Base-by-base conservation (phyloP, 2,888 invertebrate species). In the Macroteleia sp. region DNA sequence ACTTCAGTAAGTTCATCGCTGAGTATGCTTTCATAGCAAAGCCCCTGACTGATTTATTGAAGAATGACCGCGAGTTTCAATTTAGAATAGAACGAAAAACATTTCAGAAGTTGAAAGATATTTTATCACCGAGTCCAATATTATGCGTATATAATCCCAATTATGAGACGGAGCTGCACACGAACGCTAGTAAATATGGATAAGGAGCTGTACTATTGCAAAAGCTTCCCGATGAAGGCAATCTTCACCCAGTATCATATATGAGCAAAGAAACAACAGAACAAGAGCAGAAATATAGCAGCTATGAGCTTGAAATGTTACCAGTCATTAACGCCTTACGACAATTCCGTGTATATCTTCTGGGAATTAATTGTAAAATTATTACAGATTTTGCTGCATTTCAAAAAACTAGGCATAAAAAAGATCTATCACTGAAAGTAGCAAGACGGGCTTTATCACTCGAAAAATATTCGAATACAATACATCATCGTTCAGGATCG, bases 281-380 rank as follows among this genome's bases (percentile, higher is more conserved):
- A 69, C 1, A 77, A 83, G 46, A 71, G 73, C 30, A 80, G 80
- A 86, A 44, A 46, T 85, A 50, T 6, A 19, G 32, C 6, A 50
- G 32, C 19, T 50, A 50, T 6, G 36, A 52, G 19, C 17, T 52
- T 0, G 84, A 83, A 30, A 81, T 82, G 0, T 17, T 86, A 12
- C 82, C 82, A 0, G 67, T 83, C 0, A 48, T 83, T 3, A 77
- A 77, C 30, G 78, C 81, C 19, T 10, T 82, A 2, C 74, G 70
- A 10, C 78, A 79, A 30, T 84, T 75, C 25, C 32, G 67, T 9
- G 20, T 71, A 0, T 77, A 80, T 46, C 19, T 77, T 1, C 17
- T 75, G 10, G 74, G 71, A 0, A 59, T 79, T 3, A 10, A 50
- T 5, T 78, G 78, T 36, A 76, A 69, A 17, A 76, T 81, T 1